These are phyloP conservation scores for Drosophila ohnishii DNA, from an alignment of 1,140 invertebrate species.

Conservation along the genomic window DNA sequence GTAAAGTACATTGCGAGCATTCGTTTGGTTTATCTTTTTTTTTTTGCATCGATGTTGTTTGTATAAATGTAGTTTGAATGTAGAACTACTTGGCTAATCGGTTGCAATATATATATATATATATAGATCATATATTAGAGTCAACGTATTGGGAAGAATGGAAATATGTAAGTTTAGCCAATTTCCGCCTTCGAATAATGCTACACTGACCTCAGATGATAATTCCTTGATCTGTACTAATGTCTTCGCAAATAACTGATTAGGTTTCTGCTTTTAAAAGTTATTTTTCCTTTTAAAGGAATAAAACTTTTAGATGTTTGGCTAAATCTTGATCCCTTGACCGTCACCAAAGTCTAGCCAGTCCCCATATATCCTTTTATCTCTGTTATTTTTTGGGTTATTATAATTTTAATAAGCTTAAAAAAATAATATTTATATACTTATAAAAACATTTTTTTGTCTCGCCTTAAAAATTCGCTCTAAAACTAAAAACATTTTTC, in stretches of 20 bases:
- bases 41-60: slow-evolving; percentile 60
- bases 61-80: slow-evolving; percentile 56
- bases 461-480: no score
- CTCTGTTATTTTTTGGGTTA: neutral
- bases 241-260: neutral
- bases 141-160: neutral
- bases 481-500: no score
- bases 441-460: no score
- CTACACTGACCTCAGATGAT: slow-evolving; percentile 7
- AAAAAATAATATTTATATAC: no score
- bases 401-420: neutral
- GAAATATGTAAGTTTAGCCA: slow-evolving; percentile 5
- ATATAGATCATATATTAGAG: neutral
- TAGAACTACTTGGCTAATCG: slow-evolving; percentile 20
- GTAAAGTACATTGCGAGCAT: slow-evolving; percentile 25
- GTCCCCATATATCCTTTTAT: neutral
- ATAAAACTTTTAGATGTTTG: neutral
- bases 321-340: neutral
- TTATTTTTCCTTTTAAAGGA: neutral
- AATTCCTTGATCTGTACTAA: slow-evolving; percentile 2
- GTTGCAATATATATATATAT: slow-evolving; percentile 4
- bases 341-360: neutral
- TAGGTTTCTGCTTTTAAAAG: neutral
- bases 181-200: neutral
- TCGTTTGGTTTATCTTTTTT: slow-evolving; percentile 29